A percentile compares a stretch with the other conserved stretches of the same genome.
Conservation (phyloP, 1,140 invertebrate genomes). For the Xylocopa sonorina region DNA sequence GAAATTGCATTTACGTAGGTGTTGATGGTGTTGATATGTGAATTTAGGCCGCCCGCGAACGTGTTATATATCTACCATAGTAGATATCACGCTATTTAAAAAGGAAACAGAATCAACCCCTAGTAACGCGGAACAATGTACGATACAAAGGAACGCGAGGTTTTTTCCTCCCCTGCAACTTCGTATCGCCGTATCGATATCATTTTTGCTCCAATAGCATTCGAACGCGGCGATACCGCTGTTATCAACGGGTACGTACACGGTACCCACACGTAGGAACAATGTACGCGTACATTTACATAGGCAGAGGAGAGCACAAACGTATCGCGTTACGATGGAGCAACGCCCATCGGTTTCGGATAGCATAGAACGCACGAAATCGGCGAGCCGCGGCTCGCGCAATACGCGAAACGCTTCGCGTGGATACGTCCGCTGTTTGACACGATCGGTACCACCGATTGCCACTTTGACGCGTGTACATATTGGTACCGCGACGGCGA, state of each 20-base stretch:
- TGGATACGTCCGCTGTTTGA: neutral
- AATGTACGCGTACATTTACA: constrained; percentile 16
- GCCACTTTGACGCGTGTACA: constrained; percentile 36
- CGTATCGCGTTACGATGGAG: constrained; percentile 74
- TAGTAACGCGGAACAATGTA: neutral
- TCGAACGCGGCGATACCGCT: neutral
- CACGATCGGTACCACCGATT: constrained; percentile 29
- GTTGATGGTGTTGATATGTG: too few species aligned
- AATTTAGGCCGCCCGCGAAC: too few species aligned
- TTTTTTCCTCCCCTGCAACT: neutral
- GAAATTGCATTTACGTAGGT: too few species aligned
- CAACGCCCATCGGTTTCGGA: constrained; percentile 75
- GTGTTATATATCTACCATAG: too few species aligned
- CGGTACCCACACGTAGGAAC: neutral
- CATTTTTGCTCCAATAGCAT: neutral
- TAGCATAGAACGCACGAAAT: constrained; percentile 62
- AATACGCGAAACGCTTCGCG: constrained; percentile 40
- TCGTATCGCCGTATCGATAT: neutral
- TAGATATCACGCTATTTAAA: too few species aligned
- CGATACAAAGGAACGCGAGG: neutral
- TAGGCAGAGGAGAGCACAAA: constrained; percentile 66
- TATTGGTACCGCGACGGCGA: neutral
- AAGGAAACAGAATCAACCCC: too few species aligned
- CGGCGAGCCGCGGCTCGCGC: constrained; percentile 22
- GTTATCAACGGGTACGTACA: constrained; percentile 31